Evolutionary conservation across 1,140 invertebrate genomes (phyloP), one percentile per base, ranked within the genome.

Genomic region (Gonatopus flavifemur): DNA sequence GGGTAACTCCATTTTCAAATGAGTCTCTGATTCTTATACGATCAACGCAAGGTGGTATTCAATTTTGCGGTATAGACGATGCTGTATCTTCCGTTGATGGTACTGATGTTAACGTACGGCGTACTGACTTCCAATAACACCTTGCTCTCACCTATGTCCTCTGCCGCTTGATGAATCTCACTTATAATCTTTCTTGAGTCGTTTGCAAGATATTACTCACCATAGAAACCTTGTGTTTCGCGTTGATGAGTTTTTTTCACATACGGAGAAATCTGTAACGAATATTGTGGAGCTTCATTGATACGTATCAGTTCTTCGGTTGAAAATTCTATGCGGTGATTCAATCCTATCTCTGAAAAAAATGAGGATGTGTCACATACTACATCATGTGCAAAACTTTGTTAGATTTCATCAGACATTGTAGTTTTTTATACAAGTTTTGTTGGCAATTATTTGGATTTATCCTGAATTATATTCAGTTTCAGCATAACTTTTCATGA

Each of bases 201-300:
- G 85, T 90, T 77, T 94, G 91, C 41, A 96, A 72, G 36, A 96
- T 89, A 70, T 94, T 96, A 57, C 87, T 88, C 4, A 96, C 87
- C 1, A 96, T 86, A 35, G 91, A 94, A 12, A 95, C 88, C 72
- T 90, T 85, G 58, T 91, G 84, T 67, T 93, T 91, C 9, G 90
- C 89, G 72, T 89, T 93, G 36, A 90, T 87, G 16, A 97, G 74
- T 67, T 96, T 94, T n/a, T 63, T 93, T 94, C 0, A 95, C 88
- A 76, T 96, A 96, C 0, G 83, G 82, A 51, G 96, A 91, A 21
- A 96, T 81, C 64, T 95, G 90, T n/a, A 94, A 78, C 12, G 91
- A 87, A 54, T 86, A 86, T 50, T 86, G 84, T 58, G 95, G 84
- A 7, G 84, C 82, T 33, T 91, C 88, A 24, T 88, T 84, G 12